Evolutionary conservation across 2,113 vertebrate species (phyloP).

Genomic region (Calidris pugnax): DNA sequence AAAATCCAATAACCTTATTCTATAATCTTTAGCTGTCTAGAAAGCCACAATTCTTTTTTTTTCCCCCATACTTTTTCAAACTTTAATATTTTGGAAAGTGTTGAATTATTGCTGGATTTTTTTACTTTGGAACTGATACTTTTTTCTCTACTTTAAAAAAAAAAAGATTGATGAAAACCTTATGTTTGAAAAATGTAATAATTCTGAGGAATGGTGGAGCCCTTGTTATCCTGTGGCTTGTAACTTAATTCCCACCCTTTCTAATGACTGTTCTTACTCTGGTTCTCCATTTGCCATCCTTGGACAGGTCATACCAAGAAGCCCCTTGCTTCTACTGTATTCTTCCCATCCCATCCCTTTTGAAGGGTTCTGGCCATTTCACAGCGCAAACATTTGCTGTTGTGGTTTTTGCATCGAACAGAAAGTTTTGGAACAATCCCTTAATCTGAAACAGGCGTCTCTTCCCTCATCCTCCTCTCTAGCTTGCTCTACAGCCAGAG

Average conservation of each 20-base stretch:
- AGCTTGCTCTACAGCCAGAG: neutral
- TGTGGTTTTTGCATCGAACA: neutral
- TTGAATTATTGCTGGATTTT: neutral
- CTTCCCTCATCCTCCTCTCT: neutral
- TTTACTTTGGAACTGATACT: neutral
- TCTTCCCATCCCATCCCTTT: neutral
- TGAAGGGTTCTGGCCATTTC: neutral
- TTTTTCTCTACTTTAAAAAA: neutral
- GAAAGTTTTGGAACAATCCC: conserved; percentile 4
- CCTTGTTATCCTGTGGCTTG: neutral
- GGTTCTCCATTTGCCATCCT: neutral
- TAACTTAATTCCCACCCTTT: neutral
- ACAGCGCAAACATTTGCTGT: neutral
- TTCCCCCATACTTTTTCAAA: neutral
- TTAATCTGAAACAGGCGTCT: conserved; percentile 22
- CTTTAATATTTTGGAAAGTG: conserved; percentile 16
- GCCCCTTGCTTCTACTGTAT: neutral
- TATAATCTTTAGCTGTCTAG: neutral
- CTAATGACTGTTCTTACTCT: neutral
- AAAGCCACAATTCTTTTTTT: neutral
- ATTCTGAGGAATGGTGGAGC: neutral
- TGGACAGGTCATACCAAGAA: neutral
- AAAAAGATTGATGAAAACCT: neutral
- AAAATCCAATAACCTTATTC: neutral
- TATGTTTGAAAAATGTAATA: conserved; percentile 23